Conservation (phyloP, 1,140 invertebrate genomes). For the Drosophila equinoxialis region DNA sequence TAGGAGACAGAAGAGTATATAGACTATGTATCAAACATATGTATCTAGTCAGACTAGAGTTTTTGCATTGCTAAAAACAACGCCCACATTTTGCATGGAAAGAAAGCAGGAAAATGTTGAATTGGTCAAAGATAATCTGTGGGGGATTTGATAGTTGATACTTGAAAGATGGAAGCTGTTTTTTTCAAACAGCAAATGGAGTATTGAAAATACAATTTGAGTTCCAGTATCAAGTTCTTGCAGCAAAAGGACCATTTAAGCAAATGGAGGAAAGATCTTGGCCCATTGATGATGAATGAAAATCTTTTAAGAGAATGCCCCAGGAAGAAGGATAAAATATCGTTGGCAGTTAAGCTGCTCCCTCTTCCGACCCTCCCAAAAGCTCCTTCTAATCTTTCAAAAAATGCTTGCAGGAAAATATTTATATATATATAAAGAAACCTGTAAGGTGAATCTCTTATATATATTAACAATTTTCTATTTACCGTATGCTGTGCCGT, state of each 20-base stretch:
- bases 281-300: constrained; percentile 8
- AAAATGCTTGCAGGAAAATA: constrained; percentile 30
- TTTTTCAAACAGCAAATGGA: too few species aligned
- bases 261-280: background rate
- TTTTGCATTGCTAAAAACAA: background rate
- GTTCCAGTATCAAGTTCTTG: background rate
- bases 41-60: background rate
- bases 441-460: constrained; percentile 33
- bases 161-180: too few species aligned
- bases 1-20: background rate
- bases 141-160: too few species aligned
- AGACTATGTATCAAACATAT: background rate
- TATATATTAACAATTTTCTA: constrained; percentile 38
- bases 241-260: background rate
- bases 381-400: constrained; percentile 23
- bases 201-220: too few species aligned
- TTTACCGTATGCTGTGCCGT: constrained; percentile 94
- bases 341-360: constrained; percentile 24
- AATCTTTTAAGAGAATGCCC: background rate
- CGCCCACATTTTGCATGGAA: background rate
- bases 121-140: background rate
- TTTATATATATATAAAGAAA: constrained; percentile 30
- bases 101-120: background rate
- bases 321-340: background rate
- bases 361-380: background rate